A percentile compares a stretch with the other conserved stretches of the same genome.
phyloP scores from a whole-genome alignment of 2,797 vertebrate species.

The Mus caroli region DNA sequence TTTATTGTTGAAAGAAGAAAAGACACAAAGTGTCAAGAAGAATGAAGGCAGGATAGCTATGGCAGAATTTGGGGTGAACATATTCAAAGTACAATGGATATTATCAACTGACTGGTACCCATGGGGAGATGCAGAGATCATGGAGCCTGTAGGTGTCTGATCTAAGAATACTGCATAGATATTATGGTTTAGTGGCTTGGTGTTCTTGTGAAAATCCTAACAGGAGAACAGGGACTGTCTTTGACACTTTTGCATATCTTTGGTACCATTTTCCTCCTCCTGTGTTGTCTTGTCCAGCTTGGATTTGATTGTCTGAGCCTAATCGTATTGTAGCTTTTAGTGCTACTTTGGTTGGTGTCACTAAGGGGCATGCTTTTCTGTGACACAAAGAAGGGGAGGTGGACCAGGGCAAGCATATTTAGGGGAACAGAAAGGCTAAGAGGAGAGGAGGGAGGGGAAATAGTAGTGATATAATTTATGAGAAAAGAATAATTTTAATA shows the following conservation, averaged over 20 bases:
- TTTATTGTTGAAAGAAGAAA: background rate
- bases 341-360: background rate
- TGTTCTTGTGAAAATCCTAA: background rate
- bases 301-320: background rate
- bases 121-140: background rate
- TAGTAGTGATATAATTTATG: background rate
- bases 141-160: background rate
- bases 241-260: background rate
- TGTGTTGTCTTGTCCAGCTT: background rate
- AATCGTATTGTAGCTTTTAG: background rate
- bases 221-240: background rate
- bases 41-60: background rate
- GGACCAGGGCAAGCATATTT: background rate
- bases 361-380: background rate
- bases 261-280: background rate
- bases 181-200: background rate
- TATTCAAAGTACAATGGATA: background rate
- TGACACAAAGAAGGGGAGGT: fast-evolving
- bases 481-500: background rate
- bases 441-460: background rate
- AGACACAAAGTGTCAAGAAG: background rate
- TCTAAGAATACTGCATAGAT: background rate
- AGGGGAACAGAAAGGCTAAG: fast-evolving
- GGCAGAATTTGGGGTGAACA: background rate
- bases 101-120: background rate